phyloP scores from a whole-genome alignment of 37 sponge, comb jelly and placozoan species.

The Halisarca cf. caerulea region DNA sequence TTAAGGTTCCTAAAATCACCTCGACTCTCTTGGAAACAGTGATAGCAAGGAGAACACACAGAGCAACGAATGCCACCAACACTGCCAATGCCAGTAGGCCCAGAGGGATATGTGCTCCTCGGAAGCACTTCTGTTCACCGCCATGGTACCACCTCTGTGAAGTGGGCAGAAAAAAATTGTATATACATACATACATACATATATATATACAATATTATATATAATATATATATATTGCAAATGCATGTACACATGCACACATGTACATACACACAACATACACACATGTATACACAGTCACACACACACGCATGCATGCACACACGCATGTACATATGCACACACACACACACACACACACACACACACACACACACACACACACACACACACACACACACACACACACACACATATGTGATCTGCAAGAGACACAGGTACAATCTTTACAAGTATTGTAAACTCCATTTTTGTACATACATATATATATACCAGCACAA shows the following conservation, averaged over 20 bases:
- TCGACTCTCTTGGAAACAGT: too few species aligned
- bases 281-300: background rate
- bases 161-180: background rate
- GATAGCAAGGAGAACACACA: background rate
- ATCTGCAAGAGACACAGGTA: too few species aligned
- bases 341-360: constrained; percentile 22
- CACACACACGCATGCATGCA: background rate
- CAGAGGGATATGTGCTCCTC: constrained; percentile 50
- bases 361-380: background rate
- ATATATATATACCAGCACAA: too few species aligned
- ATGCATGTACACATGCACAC: too few species aligned
- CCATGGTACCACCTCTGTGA: constrained; percentile 59
- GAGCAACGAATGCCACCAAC: background rate
- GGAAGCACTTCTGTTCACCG: constrained; percentile 63
- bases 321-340: background rate
- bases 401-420: background rate
- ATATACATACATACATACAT: background rate
- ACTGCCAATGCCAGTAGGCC: constrained; percentile 39
- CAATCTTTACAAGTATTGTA: too few species aligned
- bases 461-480: too few species aligned
- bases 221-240: too few species aligned
- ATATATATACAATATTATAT: too few species aligned
- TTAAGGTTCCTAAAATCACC: too few species aligned
- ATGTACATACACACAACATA: too few species aligned
- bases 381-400: background rate